Evolutionary conservation across 1,140 invertebrate genomes (phyloP).

Genomic region (Atta colombica): DNA sequence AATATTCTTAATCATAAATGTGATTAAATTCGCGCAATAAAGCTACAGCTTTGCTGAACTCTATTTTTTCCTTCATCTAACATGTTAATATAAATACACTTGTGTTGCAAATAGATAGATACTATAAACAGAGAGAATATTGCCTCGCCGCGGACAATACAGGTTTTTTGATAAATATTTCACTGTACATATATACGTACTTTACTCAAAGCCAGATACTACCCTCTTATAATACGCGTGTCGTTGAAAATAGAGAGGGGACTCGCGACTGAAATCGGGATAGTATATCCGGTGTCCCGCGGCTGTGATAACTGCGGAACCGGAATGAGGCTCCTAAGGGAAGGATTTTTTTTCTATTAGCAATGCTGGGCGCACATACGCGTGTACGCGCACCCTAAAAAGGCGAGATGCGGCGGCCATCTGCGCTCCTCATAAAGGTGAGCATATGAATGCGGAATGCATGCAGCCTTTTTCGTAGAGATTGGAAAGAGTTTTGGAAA

Average conservation of each 20-base stretch:
- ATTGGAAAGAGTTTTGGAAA: background rate
- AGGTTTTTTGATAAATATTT: slow-evolving; percentile 10
- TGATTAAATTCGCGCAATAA: too few relatives aligned
- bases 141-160: too few relatives aligned
- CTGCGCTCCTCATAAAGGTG: slow-evolving; percentile 68
- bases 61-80: too few relatives aligned
- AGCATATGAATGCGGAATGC: slow-evolving; percentile 29
- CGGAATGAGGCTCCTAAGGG: slow-evolving; percentile 68
- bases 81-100: background rate
- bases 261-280: slow-evolving; percentile 64
- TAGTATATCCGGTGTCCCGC: slow-evolving; percentile 73
- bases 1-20: too few relatives aligned
- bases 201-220: background rate
- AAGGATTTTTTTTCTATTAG: slow-evolving; percentile 72
- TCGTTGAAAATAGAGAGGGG: slow-evolving; percentile 36
- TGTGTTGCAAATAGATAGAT: background rate
- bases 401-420: slow-evolving; percentile 57
- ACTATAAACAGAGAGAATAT: background rate
- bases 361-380: slow-evolving; percentile 42
- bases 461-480: slow-evolving; percentile 9
- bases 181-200: background rate
- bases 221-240: slow-evolving; percentile 22
- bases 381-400: slow-evolving; percentile 47
- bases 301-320: slow-evolving; percentile 69
- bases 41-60: too few relatives aligned